Conservation (phyloP, 2,888 invertebrate genomes). For the Diabrotica balteata region DNA sequence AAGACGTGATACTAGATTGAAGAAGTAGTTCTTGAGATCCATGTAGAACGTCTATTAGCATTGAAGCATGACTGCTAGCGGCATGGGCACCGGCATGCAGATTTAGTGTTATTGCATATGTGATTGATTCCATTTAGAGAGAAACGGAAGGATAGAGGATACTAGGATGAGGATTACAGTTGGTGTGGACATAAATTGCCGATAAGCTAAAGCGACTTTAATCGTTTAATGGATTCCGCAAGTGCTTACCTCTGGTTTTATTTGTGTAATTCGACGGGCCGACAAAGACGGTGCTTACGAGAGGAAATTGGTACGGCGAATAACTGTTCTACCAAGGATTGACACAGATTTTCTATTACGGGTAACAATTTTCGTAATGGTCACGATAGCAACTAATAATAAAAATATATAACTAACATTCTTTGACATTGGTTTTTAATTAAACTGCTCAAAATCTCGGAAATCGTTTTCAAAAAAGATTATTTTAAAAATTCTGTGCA, state of each 20-base stretch:
- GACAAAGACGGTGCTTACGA: constrained; percentile 13
- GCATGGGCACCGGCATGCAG: constrained; percentile 56
- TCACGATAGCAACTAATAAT: no score
- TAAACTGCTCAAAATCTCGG: no score
- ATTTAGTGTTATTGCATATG: constrained; percentile 59
- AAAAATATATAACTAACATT: no score
- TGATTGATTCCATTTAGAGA: constrained; percentile 54
- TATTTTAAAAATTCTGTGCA: no score
- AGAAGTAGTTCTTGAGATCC: constrained; percentile 33
- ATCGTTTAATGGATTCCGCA: constrained; percentile 54
- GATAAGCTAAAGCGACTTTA: constrained; percentile 51
- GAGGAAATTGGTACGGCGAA: background rate
- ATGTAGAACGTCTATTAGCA: constrained; percentile 50
- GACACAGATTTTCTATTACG: background rate
- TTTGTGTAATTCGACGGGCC: constrained; percentile 31
- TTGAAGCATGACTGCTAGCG: constrained; percentile 48
- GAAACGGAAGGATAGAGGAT: constrained; percentile 33
- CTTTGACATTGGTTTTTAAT: no score
- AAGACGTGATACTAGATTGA: constrained; percentile 15
- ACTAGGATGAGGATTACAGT: constrained; percentile 49
- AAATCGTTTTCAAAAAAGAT: no score
- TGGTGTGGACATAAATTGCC: constrained; percentile 52
- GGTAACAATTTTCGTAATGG: no score
- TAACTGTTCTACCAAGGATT: background rate
- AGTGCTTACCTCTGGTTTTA: constrained; percentile 47